Conservation (phyloP, 2,888 invertebrate species). For the Cryptus armator region DNA sequence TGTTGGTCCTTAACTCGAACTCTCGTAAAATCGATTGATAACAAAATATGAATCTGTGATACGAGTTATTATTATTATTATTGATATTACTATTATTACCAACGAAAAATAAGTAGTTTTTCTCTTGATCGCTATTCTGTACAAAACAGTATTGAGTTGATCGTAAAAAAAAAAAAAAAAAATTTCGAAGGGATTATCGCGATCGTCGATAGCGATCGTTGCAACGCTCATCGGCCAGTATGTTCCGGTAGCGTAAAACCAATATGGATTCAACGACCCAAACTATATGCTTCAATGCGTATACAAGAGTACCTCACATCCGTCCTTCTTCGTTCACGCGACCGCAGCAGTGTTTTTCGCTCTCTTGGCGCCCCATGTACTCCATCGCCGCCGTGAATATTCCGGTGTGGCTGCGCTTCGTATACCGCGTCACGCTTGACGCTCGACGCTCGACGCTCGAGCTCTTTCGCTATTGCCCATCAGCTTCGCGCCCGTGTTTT, state of each 20-base stretch:
- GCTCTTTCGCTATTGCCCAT: slow-evolving; percentile 62
- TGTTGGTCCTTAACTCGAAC: neutral
- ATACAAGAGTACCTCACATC: slow-evolving; percentile 39
- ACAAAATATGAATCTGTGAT: neutral
- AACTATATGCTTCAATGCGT: slow-evolving; percentile 45
- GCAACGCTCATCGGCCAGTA: slow-evolving; percentile 12
- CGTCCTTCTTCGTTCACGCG: slow-evolving; percentile 28
- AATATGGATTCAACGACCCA: neutral
- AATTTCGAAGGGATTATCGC: slow-evolving; percentile 13
- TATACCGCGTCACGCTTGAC: slow-evolving; percentile 69
- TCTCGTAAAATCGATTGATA: neutral
- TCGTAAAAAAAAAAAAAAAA: slow-evolving; percentile 12
- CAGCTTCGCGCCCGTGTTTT: slow-evolving; percentile 81
- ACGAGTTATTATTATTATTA: no score
- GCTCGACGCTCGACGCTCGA: slow-evolving; percentile 71
- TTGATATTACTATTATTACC: no score
- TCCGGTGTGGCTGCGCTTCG: slow-evolving; percentile 34
- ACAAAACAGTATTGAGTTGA: neutral
- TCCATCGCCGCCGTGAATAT: slow-evolving; percentile 27
- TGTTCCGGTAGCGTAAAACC: slow-evolving; percentile 36
- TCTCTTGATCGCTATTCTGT: neutral
- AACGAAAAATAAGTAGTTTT: neutral
- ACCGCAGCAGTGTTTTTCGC: slow-evolving; percentile 21
- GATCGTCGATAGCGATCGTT: slow-evolving; percentile 50
- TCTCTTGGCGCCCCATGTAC: slow-evolving; percentile 26